These are phyloP conservation scores for Eristalis pertinax DNA, from an alignment of 2,888 invertebrate species.

Conservation along the genomic window DNA sequence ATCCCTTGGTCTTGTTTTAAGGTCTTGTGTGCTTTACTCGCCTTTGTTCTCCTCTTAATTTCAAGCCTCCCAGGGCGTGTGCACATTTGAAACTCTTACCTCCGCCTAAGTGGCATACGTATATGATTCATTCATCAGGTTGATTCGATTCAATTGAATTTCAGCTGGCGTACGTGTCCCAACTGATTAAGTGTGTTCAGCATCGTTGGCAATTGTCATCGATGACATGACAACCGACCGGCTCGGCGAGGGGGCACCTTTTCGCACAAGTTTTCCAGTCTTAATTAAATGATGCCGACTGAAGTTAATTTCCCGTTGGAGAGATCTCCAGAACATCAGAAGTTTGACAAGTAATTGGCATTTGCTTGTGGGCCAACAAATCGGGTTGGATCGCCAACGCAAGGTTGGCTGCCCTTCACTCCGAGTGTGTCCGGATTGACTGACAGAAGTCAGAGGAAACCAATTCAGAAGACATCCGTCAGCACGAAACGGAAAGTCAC, in stretches of 20 bases:
- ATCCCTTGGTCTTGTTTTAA: not conserved
- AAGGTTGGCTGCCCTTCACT: too few relatives aligned
- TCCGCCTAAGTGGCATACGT: not conserved
- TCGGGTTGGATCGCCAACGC: too few relatives aligned
- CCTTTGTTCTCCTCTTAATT: constrained; percentile 14
- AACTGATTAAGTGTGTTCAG: constrained; percentile 43
- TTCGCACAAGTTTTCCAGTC: not conserved
- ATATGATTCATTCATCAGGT: constrained; percentile 30
- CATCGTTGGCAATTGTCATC: constrained; percentile 23
- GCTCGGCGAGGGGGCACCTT: too few relatives aligned
- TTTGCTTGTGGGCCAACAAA: too few relatives aligned
- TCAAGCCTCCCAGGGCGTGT: constrained; percentile 7
- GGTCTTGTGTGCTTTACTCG: not conserved
- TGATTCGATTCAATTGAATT: constrained; percentile 44
- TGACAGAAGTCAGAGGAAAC: not conserved
- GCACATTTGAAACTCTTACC: not conserved
- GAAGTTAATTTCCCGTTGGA: not conserved
- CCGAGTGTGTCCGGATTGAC: not conserved
- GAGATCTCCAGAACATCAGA: not conserved
- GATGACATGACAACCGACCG: constrained; percentile 11
- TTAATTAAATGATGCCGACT: not conserved
- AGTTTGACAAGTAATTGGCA: not conserved
- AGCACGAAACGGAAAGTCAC: not conserved
- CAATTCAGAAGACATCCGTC: not conserved
- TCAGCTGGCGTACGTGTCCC: constrained; percentile 31